These are phyloP conservation scores for Notamacropus eugenii DNA, from an alignment of 2,797 vertebrate genomes.

Conservation along the genomic window DNA sequence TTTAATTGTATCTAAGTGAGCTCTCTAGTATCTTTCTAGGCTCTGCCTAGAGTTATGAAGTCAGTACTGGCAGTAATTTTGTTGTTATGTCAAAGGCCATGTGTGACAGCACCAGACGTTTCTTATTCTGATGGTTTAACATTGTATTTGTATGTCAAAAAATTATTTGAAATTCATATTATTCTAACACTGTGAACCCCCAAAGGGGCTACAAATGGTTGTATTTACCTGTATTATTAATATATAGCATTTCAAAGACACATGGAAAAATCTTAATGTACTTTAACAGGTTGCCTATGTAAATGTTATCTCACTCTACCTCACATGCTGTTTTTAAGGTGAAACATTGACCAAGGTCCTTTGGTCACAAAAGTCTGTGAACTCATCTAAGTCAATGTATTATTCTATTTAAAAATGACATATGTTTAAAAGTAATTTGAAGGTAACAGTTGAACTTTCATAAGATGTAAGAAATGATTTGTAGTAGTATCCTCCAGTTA, in stretches of 20 bases:
- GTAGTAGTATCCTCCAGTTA: no score
- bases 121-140: slow-evolving; percentile 77
- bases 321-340: slow-evolving; percentile 4
- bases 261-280: slow-evolving; percentile 58
- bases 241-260: slow-evolving; percentile 66
- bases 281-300: slow-evolving; percentile 27
- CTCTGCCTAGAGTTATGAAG: slow-evolving; percentile 75
- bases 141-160: slow-evolving; percentile 69
- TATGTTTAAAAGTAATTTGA: neutral
- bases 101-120: slow-evolving; percentile 78
- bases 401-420: slow-evolving; percentile 7
- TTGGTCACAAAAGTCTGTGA: neutral
- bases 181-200: slow-evolving; percentile 74
- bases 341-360: neutral
- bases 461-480: no score
- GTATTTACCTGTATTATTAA: slow-evolving; percentile 57
- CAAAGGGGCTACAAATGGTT: slow-evolving; percentile 65
- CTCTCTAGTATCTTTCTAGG: slow-evolving; percentile 62
- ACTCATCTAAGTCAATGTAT: neutral
- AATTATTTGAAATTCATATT: slow-evolving; percentile 79
- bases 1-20: slow-evolving; percentile 70
- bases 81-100: slow-evolving; percentile 84
- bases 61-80: slow-evolving; percentile 81
- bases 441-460: slow-evolving; percentile 21
- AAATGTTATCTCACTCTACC: neutral